Evolutionary conservation across 2,797 vertebrate genomes (phyloP).

Genomic region (Orientallactaga sibirica): DNA sequence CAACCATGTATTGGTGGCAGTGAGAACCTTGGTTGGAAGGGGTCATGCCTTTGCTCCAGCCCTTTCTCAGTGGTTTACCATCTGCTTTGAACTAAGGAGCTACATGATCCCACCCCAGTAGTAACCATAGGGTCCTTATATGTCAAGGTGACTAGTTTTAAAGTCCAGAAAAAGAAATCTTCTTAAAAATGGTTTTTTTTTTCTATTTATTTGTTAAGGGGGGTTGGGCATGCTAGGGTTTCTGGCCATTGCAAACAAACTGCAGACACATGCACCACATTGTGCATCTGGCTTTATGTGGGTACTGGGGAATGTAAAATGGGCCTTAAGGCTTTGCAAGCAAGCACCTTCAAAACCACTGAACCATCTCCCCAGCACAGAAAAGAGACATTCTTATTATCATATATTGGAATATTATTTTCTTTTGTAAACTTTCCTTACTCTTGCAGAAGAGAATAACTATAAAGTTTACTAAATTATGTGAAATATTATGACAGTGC

Average conservation of each 20-base stretch:
- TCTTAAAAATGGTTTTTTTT: no score
- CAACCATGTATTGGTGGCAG: background rate
- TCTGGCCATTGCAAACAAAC: background rate
- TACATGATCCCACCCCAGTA: background rate
- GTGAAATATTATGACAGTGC: background rate
- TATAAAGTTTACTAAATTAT: background rate
- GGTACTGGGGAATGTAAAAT: no score
- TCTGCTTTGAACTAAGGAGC: background rate
- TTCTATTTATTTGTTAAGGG: no score
- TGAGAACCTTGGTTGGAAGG: background rate
- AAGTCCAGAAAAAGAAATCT: background rate
- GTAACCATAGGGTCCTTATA: background rate
- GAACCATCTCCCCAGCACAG: no score
- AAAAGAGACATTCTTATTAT: background rate
- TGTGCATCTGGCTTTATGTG: no score
- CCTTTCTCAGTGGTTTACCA: background rate
- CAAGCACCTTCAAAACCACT: no score
- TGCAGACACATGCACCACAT: no score
- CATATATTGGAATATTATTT: background rate
- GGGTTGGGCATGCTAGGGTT: no score
- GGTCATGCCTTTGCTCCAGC: rapidly evolving
- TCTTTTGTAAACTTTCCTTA: conserved; percentile 29
- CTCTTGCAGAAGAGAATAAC: background rate
- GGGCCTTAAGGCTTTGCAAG: no score
- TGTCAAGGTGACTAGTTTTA: background rate